Evolutionary conservation across 1,140 invertebrate species (phyloP), one percentile per base, ranked within the genome.

Genomic region (Armadillidium nasatum): DNA sequence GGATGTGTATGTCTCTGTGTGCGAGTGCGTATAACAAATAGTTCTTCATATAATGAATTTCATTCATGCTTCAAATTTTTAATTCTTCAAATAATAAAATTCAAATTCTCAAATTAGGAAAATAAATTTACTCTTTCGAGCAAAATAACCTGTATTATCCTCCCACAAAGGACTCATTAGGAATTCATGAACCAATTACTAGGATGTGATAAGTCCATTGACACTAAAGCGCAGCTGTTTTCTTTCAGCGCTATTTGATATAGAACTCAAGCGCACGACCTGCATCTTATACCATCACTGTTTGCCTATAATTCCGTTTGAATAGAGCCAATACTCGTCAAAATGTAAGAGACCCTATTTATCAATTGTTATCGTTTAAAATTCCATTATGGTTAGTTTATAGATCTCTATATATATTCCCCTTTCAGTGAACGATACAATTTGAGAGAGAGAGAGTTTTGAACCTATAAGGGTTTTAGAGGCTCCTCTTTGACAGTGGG

Each of bases 241-340:
- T 73, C 76, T 72, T 71, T 76, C 76, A 70, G 66, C 76, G 72
- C 72, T 76, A 76, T 76, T 76, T 76, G 68, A 76, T 73, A 76
- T 60, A 33, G 33, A 33, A 33, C 33, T 69, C 71, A 73, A 76
- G 72, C 76, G 72, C 72, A 46, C 72, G 72, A 76, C 76, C 44
- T 22, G 60, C 60, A 45, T n/a, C 54, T 22, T 76, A 76, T 71
- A 73, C 45, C 71, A 69, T 76, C 76, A 76, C 72, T 76, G 76
- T 76, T 76, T 76, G 67, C 76, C 71, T 68, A 72, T 76, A 76
- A 76, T 76, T 76, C 71, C 71, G 50, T 73, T 73, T 76, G 76
- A 76, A 76, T 76, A 46, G 76, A 76, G 76, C 71, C 72, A 76
- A 76, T 76, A 76, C 76, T 50, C 21, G 72, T 44, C 43, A 72